Evolutionary conservation across 64 coral and sea anemone genomes (phyloP), one percentile per base, ranked within the genome.

Genomic region (Pachyseris speciosa): DNA sequence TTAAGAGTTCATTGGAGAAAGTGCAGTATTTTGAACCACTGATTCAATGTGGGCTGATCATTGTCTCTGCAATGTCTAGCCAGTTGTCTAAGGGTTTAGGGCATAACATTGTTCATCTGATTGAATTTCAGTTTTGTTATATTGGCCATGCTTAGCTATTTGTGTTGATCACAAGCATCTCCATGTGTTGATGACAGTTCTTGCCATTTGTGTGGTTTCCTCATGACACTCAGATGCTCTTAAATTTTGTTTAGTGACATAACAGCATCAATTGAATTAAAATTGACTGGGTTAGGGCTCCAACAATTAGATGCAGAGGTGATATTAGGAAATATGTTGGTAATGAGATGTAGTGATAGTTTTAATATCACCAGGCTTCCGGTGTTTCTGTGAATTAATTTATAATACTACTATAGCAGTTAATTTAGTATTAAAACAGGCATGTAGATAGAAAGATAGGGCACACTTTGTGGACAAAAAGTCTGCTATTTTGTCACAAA

Each of bases 41-140:
- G 4, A 39, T 71, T 69, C 52, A 39, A 39, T 24, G 34, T 71
- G 15, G 32, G 26, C 4, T 45, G 43, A 25, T 61, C 20, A 68
- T 27, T 71, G 67, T 71, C 67, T 71, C 67, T 71, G 64, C 64
- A 67, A 38, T 71, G 67, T 71, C 31, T 70, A 38, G 37, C 67
- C 30, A 40, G 32, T 71, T 71, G 33, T 41, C 15, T 39, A 37
- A 20, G 16, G 52, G 7, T 22, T 71, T 6, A 16, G 20, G 15
- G 3, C 22, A 16, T 22, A 39, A 31, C 5, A 69, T 3, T 15
- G 32, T 19, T n/a, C 15, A 39, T 22, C 4, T 71, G 67, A 16
- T 71, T 71, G 15, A n/a, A 20, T 71, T 71, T 38, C 19, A 33
- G 6, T 15, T 39, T 26, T 40, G 33, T 71, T 71, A 34, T 71